A percentile compares a stretch with the other conserved stretches of the same genome.
Conservation (phyloP, 2,888 invertebrate genomes). For the Hedychridium roseum region DNA sequence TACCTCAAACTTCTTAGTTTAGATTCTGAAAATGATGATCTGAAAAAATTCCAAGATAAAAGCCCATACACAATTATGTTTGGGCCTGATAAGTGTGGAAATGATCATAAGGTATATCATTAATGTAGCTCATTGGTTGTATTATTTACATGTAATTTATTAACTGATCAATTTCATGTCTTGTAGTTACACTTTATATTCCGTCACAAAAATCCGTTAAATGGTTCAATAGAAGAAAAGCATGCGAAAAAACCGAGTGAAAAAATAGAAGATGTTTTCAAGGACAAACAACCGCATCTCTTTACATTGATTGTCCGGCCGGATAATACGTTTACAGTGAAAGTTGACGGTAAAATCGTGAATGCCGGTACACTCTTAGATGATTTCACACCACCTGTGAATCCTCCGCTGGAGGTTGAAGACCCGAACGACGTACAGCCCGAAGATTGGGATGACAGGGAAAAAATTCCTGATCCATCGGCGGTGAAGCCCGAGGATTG, state of each 20-base stretch:
- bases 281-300: conserved; percentile 92
- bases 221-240: conserved; percentile 90
- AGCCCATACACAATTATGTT: conserved; percentile 99
- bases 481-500: conserved; percentile 95
- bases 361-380: conserved; percentile 87
- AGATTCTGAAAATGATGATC: conserved; percentile 73
- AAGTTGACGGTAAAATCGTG: conserved; percentile 83
- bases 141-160: conserved; percentile 40
- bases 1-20: conserved; percentile 92
- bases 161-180: conserved; percentile 13
- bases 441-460: conserved; percentile 95
- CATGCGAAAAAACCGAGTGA: conserved; percentile 92
- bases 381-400: conserved; percentile 92
- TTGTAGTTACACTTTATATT: conserved; percentile 84
- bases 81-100: conserved; percentile 99
- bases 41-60: conserved; percentile 90
- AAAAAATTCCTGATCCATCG: conserved; percentile 88
- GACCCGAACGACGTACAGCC: conserved; percentile 89
- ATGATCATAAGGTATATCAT: conserved; percentile 81
- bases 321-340: conserved; percentile 82
- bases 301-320: conserved; percentile 82
- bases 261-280: conserved; percentile 84
- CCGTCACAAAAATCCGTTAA: conserved; percentile 92
- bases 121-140: too few relatives aligned
- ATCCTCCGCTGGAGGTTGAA: conserved; percentile 93